Evolutionary conservation across 2,113 vertebrate species (phyloP).

Genomic region (Panthera uncia): DNA sequence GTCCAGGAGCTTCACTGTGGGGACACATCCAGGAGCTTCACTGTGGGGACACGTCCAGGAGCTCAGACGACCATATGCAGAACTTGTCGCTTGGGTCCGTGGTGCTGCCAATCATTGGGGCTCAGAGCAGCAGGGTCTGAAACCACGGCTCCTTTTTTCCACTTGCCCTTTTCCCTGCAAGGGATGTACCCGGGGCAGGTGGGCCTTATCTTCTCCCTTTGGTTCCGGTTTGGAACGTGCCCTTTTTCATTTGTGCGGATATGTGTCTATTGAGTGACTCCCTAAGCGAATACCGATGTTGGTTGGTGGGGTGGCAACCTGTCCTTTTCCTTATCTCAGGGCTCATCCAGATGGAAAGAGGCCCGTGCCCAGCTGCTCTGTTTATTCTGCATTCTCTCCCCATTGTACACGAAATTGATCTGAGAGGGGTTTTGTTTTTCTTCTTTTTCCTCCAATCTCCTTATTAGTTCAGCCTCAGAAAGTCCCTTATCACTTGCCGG

Average conservation of each 20-base stretch:
- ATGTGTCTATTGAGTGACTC: neutral
- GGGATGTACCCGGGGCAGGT: neutral
- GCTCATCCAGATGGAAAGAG: constrained; percentile 39
- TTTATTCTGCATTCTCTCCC: constrained; percentile 69
- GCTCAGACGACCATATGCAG: neutral
- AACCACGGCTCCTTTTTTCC: neutral
- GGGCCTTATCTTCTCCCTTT: constrained; percentile 13
- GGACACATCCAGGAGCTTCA: too few species aligned
- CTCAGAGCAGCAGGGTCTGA: fast-evolving
- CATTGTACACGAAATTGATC: constrained; percentile 49
- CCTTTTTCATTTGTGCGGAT: neutral
- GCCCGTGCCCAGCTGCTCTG: neutral
- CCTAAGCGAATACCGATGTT: constrained; percentile 41
- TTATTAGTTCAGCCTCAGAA: constrained; percentile 74
- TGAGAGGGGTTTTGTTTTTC: constrained; percentile 42
- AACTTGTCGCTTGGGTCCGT: fast-evolving
- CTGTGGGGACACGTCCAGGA: neutral
- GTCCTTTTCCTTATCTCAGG: constrained; percentile 49
- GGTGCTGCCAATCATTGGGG: neutral
- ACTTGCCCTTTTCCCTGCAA: neutral
- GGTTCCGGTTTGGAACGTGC: neutral
- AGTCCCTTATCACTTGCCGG: constrained; percentile 69
- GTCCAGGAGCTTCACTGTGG: neutral
- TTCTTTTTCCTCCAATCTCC: constrained; percentile 69
- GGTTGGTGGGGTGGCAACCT: neutral